phyloP scores from a whole-genome alignment of 2,888 invertebrate genomes.

The Orthosia gothica region DNA sequence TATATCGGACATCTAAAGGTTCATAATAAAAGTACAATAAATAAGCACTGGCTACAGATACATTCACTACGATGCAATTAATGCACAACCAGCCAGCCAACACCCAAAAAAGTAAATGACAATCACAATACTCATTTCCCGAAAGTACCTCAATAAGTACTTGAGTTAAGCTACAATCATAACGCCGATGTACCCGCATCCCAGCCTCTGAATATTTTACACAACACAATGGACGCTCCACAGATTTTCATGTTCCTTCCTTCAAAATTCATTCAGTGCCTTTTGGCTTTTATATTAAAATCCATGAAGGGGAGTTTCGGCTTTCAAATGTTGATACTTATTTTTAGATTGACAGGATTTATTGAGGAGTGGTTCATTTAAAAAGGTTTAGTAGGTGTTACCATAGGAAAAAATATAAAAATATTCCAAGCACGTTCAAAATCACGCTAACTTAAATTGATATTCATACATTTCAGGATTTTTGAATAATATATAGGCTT shows the following conservation, averaged over 20 bases:
- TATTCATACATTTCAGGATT: neutral
- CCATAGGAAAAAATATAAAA: neutral
- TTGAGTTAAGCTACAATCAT: constrained; percentile 49
- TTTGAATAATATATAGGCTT: too few relatives aligned
- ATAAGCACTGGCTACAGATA: neutral
- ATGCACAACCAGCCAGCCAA: neutral
- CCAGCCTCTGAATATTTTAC: constrained; percentile 56
- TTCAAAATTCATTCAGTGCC: constrained; percentile 61
- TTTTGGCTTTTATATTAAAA: constrained; percentile 58
- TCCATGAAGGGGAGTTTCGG: constrained; percentile 36
- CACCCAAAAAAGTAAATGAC: constrained; percentile 35
- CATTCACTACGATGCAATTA: neutral
- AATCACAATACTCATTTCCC: constrained; percentile 46
- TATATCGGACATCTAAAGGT: neutral
- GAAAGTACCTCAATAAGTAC: constrained; percentile 48
- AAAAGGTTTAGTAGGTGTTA: neutral
- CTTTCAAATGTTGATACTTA: constrained; percentile 48
- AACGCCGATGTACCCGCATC: constrained; percentile 13
- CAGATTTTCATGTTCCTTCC: constrained; percentile 60
- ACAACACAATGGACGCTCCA: constrained; percentile 42
- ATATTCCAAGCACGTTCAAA: neutral
- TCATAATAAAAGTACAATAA: neutral
- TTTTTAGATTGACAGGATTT: constrained; percentile 26
- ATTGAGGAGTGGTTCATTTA: neutral
- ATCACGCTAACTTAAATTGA: too few relatives aligned